phyloP scores from a whole-genome alignment of 2,797 vertebrate genomes.

The Holocentrus rufus region DNA sequence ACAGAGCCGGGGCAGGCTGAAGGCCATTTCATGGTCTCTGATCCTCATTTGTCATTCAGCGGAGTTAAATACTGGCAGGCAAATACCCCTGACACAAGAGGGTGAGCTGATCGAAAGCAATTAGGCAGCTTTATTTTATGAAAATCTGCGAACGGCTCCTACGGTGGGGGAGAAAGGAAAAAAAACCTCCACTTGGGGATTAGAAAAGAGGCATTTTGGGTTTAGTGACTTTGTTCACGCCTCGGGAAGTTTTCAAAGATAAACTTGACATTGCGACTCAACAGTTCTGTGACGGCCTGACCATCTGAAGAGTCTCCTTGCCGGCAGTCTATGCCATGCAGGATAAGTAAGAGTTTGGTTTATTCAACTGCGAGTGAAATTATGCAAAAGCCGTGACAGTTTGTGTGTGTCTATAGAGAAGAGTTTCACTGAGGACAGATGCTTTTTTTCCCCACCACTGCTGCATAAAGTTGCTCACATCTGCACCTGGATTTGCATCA shows the following conservation, averaged over 20 bases:
- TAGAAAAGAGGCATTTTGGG: not conserved
- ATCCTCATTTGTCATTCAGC: constrained; percentile 83
- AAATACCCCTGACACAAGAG: constrained; percentile 76
- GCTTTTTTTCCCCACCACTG: constrained; percentile 6
- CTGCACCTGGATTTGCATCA: constrained; percentile 17
- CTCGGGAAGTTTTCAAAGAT: constrained; percentile 13
- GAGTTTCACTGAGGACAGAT: constrained; percentile 29
- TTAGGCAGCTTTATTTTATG: constrained; percentile 63
- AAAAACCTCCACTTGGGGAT: constrained; percentile 19
- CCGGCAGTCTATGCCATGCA: not conserved
- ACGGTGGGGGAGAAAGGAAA: not conserved
- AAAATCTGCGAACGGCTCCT: constrained; percentile 57
- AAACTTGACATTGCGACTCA: constrained; percentile 21
- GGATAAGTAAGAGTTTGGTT: constrained; percentile 24
- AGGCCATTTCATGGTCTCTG: constrained; percentile 80
- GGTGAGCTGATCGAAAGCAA: constrained; percentile 80
- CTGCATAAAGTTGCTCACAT: constrained; percentile 12
- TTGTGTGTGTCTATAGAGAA: constrained; percentile 15
- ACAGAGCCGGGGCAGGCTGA: constrained; percentile 28
- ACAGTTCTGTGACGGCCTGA: constrained; percentile 1
- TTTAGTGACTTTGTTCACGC: constrained; percentile 4
- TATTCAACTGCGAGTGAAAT: constrained; percentile 33
- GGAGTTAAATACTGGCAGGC: constrained; percentile 81
- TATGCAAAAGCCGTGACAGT: constrained; percentile 32
- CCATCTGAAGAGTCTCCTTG: constrained; percentile 33